A percentile compares a stretch with the other conserved stretches of the same genome.
phyloP scores from a whole-genome alignment of 2,113 vertebrate genomes.

The Colius striatus region DNA sequence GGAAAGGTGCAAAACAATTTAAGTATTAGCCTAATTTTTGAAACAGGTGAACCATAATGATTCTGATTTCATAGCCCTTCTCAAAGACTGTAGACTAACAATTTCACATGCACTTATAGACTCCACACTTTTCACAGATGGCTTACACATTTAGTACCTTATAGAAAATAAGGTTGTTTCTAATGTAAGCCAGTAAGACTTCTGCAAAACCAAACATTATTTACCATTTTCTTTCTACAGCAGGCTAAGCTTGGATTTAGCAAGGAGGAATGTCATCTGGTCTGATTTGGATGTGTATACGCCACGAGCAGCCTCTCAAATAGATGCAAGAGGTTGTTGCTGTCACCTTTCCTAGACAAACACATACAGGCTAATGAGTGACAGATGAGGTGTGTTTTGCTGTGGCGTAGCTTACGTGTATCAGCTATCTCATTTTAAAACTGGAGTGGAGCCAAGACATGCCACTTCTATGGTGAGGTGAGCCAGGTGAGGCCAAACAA shows the following conservation, averaged over 20 bases:
- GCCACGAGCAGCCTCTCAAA: background rate
- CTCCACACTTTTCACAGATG: background rate
- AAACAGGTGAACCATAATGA: background rate
- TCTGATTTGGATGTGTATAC: background rate
- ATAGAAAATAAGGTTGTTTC: background rate
- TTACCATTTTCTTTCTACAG: background rate
- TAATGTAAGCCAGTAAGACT: background rate
- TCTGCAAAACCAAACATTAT: background rate
- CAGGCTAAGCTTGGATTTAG: background rate
- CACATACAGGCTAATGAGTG: background rate
- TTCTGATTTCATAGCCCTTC: background rate
- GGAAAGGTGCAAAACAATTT: slow-evolving; percentile 17
- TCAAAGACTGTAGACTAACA: background rate
- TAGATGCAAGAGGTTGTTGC: background rate
- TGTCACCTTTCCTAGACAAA: slow-evolving; percentile 1
- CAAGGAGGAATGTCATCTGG: background rate
- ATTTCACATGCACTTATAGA: background rate
- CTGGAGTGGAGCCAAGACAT: background rate
- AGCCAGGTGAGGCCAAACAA: background rate
- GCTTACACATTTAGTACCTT: background rate
- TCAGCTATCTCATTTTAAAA: background rate
- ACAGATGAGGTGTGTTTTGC: background rate
- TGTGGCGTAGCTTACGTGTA: background rate
- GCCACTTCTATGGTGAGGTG: background rate
- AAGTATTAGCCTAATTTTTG: background rate